Percentiles rank a stretch among this genome's conserved stretches.
phyloP scores from a whole-genome alignment of 2,113 vertebrate species.

The Callospermophilus lateralis region DNA sequence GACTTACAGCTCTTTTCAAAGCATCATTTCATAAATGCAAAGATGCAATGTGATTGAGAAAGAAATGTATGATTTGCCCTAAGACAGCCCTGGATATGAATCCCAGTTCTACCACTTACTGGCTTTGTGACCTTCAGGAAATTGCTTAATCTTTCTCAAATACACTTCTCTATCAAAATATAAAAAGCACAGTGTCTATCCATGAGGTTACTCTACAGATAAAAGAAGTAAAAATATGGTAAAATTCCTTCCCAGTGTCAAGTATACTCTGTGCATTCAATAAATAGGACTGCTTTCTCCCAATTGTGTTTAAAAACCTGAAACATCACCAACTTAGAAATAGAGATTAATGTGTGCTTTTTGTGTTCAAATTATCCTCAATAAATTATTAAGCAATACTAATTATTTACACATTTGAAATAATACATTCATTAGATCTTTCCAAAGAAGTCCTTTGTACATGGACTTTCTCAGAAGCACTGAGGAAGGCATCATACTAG shows the following conservation, averaged over 20 bases:
- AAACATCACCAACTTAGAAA: background rate
- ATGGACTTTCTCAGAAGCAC: background rate
- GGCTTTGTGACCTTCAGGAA: slow-evolving; percentile 18
- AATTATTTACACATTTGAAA: slow-evolving; percentile 19
- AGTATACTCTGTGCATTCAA: background rate
- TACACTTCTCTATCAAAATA: background rate
- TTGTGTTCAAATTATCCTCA: background rate
- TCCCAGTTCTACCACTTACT: background rate
- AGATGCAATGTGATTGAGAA: background rate
- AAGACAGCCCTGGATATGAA: background rate
- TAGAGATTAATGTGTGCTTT: background rate
- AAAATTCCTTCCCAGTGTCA: background rate
- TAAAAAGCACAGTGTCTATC: background rate
- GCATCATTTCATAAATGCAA: slow-evolving; percentile 35
- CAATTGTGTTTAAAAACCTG: background rate
- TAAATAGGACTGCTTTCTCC: background rate
- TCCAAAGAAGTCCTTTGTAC: background rate
- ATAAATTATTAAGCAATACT: background rate
- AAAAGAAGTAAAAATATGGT: background rate
- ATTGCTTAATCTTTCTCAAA: slow-evolving; percentile 32
- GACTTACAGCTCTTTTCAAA: slow-evolving; percentile 46
- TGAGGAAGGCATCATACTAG: background rate
- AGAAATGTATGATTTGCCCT: background rate
- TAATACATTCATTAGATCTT: background rate
- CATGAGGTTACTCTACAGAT: background rate